Evolutionary conservation across 2,113 vertebrate species (phyloP).

Genomic region (Pteropus alecto): DNA sequence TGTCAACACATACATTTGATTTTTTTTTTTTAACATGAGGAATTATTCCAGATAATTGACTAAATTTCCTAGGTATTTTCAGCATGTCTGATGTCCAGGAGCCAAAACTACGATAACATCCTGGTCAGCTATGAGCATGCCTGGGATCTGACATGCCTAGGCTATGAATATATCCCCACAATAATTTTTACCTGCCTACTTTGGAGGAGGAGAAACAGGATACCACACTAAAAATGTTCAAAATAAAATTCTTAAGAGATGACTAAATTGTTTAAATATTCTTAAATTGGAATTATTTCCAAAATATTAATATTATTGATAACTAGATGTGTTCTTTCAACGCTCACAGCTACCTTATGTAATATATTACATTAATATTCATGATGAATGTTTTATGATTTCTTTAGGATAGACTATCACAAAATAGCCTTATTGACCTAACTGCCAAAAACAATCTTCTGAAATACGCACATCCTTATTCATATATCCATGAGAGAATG

Average conservation of each 20-base stretch:
- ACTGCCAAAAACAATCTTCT: not conserved
- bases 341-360: not conserved
- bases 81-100: not conserved
- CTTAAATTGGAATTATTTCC: not conserved
- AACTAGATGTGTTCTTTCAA: not conserved
- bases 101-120: not conserved
- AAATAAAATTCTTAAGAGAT: not conserved
- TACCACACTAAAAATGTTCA: not conserved
- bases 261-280: not conserved
- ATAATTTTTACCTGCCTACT: not conserved
- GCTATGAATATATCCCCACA: not conserved
- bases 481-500: not conserved
- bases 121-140: not conserved
- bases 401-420: not conserved
- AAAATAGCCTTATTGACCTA: not conserved
- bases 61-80: not conserved
- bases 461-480: not conserved
- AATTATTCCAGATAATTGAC: not conserved
- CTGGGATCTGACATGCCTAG: not conserved
- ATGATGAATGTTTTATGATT: not conserved
- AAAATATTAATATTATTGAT: not conserved
- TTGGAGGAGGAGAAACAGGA: not conserved
- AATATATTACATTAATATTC: not conserved
- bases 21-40: not conserved
- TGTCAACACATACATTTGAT: not conserved